Base-by-base conservation (phyloP, 2,113 vertebrate species). In the Myiozetetes cayanensis region DNA sequence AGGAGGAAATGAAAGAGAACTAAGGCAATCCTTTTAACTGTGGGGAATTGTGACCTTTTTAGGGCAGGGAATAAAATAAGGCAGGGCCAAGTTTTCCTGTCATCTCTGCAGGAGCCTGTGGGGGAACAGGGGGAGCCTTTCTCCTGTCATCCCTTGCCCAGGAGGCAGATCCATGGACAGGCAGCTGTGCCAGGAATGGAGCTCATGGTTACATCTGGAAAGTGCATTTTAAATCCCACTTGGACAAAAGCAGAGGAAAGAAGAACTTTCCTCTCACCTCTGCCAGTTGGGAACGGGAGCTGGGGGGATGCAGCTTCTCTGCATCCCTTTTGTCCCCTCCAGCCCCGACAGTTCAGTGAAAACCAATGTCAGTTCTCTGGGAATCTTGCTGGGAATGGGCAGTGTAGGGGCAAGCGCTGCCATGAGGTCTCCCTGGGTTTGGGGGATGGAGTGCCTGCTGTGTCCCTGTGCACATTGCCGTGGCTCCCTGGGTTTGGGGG, bases 401-500 rank as follows among this genome's bases (percentile, higher is more conserved):
- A 14, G 0, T 35, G 20, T 44, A 20, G 47, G 5, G 1, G 6
- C n/a, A 20, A 2, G 41, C 24, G 25, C 46, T 62, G 47, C 21
- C 14, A 0, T 6, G n/a, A 50, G 56, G 55, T 24, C 43, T 44
- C 33, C 21, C 39, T 41, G 39, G 39, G 39, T 41, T 12, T 41
- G 37, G 37, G 37, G 37, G 37, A 37, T 37, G 37, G 37, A 37
- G 37, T 37, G 37, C 37, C 37, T 37, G 37, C 37, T 37, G 37
- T 37, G 3, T 67, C 44, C 7, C 9, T 8, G 6, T 53, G n/a
- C 5, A 8, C 2, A 1, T n/a, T 49, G 49, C 43, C 7, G 37
- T 37, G 37, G 8, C 37, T 37, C 37, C 37, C 37, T 41, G 39
- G 39, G 39, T 41, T 12, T 41, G 37, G 39, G 39, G 39, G 39